Conservation (phyloP, 2,888 invertebrate genomes). For the Philaethria dido region DNA sequence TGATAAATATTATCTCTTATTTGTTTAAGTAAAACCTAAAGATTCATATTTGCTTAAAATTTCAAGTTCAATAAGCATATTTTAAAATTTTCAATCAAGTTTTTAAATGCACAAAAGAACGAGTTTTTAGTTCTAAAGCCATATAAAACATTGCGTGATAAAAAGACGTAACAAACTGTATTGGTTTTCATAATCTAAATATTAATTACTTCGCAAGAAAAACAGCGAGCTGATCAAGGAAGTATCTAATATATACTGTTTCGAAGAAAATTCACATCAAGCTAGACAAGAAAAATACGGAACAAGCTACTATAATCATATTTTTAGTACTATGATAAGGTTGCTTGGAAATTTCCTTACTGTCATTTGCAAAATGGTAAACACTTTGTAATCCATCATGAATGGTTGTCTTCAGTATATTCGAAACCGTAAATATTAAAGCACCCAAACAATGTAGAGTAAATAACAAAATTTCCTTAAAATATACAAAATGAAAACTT, state of each 20-base stretch:
- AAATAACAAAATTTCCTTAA: not conserved
- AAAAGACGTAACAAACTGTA: not conserved
- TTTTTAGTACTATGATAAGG: constrained; percentile 37
- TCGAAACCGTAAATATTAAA: constrained; percentile 21
- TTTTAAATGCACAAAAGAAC: not conserved
- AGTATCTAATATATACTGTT: constrained; percentile 23
- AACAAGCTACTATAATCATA: constrained; percentile 31
- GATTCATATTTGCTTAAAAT: not conserved
- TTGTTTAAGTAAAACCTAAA: not conserved
- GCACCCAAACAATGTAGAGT: not conserved
- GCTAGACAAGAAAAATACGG: constrained; percentile 35
- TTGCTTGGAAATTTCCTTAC: constrained; percentile 40
- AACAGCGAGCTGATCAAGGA: constrained; percentile 10
- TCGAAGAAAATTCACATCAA: constrained; percentile 36
- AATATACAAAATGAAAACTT: not conserved
- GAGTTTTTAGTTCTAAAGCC: not conserved
- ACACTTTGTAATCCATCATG: constrained; percentile 41
- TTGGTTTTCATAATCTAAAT: not conserved
- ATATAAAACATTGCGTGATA: not conserved
- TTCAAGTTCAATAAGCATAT: too few species aligned
- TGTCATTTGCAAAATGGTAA: constrained; percentile 35
- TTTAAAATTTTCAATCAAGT: too few species aligned
- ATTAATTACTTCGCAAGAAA: constrained; percentile 10
- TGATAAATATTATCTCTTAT: not conserved
- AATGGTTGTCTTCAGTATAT: constrained; percentile 29